Conservation (phyloP, 2,797 vertebrate genomes). For the Parambassis ranga region DNA sequence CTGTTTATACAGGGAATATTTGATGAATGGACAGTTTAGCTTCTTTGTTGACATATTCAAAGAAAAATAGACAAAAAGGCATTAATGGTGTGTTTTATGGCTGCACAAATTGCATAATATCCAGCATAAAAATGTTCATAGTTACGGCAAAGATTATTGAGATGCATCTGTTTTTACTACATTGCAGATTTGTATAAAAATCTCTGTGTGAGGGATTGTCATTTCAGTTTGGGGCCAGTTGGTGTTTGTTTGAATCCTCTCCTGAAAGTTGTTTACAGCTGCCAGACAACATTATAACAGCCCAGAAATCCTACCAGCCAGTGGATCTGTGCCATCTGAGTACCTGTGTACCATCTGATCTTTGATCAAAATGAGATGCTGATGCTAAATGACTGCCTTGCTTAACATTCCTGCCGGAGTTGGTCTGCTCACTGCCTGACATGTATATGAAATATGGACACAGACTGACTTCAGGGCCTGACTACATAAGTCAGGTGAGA, state of each 20-base stretch:
- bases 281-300: conserved; percentile 9
- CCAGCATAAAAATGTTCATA: background rate
- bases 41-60: background rate
- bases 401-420: conserved; percentile 21
- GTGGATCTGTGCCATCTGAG: conserved; percentile 15
- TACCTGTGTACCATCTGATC: conserved; percentile 28
- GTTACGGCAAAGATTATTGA: too few relatives aligned
- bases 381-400: conserved; percentile 26
- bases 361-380: conserved; percentile 27
- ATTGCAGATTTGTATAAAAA: background rate
- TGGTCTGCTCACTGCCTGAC: background rate
- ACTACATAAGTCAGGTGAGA: background rate
- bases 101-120: background rate
- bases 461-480: background rate
- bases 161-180: too few relatives aligned
- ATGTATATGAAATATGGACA: background rate
- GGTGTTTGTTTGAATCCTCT: background rate
- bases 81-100: background rate
- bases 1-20: conserved; percentile 6
- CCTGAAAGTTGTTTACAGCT: conserved; percentile 22
- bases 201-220: background rate
- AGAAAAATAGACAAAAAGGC: background rate
- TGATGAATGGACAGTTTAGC: conserved; percentile 5
- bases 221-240: background rate
- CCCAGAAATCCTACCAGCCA: conserved; percentile 9